Base-by-base conservation (phyloP, 1,140 invertebrate genomes). In the Camponotus vicinus region DNA sequence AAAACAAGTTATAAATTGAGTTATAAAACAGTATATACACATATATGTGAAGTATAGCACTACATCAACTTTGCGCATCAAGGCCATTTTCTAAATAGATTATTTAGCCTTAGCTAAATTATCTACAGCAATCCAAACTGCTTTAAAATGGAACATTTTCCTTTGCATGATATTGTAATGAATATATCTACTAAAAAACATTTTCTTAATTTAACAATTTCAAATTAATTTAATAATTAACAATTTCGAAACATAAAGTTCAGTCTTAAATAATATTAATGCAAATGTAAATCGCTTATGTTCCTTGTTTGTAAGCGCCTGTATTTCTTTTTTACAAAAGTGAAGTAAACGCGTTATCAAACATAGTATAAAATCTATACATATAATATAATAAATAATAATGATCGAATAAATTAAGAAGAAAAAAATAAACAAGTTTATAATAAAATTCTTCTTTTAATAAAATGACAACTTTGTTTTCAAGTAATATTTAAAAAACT, bases 241-340 rank as follows among this genome's bases (percentile, higher is more conserved):
- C 21, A 55, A 57, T 55, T 80, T 57, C 2, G n/a, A 85, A 79
- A 75, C 27, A 66, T 76, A 85, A 45, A 27, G 27, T 84, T 87
- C 86, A 88, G 86, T 88, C 87, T 89, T 88, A 75, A 77, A 87
- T 15, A 85, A 89, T 75, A 34, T 69, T 11, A 77, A 78, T 67
- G 27, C 27, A 27, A 79, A 75, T 71, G 59, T 27, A 71, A 78
- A 85, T 67, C 37, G 18, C 27, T 63, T 57, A 15, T 86, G 2
- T 27, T 75, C 4, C 3, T 42, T 75, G 57, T 37, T 70, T 7
- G 63, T 64, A 70, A 57, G n/a, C 18, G 21, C 70, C 13, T 57
- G 57, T 70, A 49, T 64, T 73, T 52, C 2, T 8, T 42, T 69
- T 45, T 21, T 45, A 27, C 27, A 69, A 45, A 69, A 69, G 13